Percentiles rank a stretch among this genome's conserved stretches.
Evolutionary conservation across 2,888 invertebrate genomes (phyloP).

Genomic region (Leptinotarsa peninsularis): DNA sequence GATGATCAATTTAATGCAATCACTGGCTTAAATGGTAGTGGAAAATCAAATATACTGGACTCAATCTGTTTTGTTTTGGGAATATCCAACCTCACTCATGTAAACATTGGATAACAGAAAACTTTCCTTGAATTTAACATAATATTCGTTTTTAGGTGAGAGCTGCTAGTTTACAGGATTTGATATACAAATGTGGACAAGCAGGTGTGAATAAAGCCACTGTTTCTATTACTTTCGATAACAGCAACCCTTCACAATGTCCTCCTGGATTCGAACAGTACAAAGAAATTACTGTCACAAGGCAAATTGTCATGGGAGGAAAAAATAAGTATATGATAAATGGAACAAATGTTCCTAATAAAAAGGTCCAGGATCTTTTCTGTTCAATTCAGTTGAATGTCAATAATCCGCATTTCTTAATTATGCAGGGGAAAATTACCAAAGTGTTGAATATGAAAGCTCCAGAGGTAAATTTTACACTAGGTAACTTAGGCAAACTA

Average conservation of each 20-base stretch:
- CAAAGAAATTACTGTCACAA: constrained; percentile 90
- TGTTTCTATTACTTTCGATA: constrained; percentile 96
- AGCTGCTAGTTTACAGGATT: constrained; percentile 89
- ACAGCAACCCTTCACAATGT: constrained; percentile 81
- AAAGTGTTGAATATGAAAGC: constrained; percentile 99
- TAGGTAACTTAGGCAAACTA: too few relatives aligned
- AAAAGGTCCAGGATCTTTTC: constrained; percentile 92
- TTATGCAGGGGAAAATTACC: constrained; percentile 99
- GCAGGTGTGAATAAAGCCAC: constrained; percentile 95
- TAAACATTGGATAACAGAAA: constrained; percentile 65
- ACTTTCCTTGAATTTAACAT: constrained; percentile 10
- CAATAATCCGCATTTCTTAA: constrained; percentile 98
- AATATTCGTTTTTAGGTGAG: constrained; percentile 76
- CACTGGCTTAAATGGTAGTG: constrained; percentile 97
- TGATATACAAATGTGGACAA: constrained; percentile 98
- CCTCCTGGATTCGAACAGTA: constrained; percentile 93
- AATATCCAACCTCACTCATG: constrained; percentile 91
- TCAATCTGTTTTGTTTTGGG: constrained; percentile 98
- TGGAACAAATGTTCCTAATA: constrained; percentile 90
- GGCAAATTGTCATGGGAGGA: constrained; percentile 89
- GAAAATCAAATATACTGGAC: constrained; percentile 97
- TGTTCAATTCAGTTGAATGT: constrained; percentile 97
- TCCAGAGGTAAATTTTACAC: constrained; percentile 76
- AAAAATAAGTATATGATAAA: constrained; percentile 95
- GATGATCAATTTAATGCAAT: constrained; percentile 97